Percentiles rank a stretch among this genome's conserved stretches.
These are phyloP conservation scores for Samia ricini DNA, from an alignment of 1,140 invertebrate species.

Conservation along the genomic window DNA sequence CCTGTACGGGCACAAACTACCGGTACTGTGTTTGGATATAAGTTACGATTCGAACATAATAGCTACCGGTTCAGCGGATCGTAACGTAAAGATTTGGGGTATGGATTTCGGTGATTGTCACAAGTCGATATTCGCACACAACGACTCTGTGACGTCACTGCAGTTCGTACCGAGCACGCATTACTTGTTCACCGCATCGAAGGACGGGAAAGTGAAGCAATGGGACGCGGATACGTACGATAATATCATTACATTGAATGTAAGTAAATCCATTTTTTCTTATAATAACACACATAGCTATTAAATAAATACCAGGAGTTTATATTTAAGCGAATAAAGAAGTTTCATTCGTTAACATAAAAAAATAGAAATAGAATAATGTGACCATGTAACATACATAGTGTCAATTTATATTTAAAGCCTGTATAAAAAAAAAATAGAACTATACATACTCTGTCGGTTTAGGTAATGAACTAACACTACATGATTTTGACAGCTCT, in stretches of 20 bases:
- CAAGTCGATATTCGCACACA: slow-evolving; percentile 93
- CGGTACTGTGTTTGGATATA: slow-evolving; percentile 96
- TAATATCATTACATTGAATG: slow-evolving; percentile 93
- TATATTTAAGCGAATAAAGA: no score
- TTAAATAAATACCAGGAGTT: no score
- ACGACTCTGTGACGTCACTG: slow-evolving; percentile 94
- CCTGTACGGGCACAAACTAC: slow-evolving; percentile 97
- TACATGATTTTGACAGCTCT: no score
- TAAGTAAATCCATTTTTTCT: slow-evolving; percentile 52
- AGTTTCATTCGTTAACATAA: no score
- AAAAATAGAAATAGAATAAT: no score
- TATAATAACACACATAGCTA: no score
- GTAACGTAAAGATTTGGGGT: slow-evolving; percentile 98
- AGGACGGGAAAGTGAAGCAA: slow-evolving; percentile 96
- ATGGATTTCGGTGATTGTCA: slow-evolving; percentile 99
- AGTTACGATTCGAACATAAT: slow-evolving; percentile 94
- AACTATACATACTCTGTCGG: no score
- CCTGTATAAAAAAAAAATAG: no score
- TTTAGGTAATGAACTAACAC: no score
- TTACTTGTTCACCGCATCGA: slow-evolving; percentile 94
- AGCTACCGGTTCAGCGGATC: slow-evolving; percentile 95
- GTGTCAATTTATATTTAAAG: no score
- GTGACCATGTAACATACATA: no score
- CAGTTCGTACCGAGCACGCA: slow-evolving; percentile 95
- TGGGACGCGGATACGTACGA: slow-evolving; percentile 98